Conservation (phyloP, 2,113 vertebrate genomes). For the Dipodomys ordii region DNA sequence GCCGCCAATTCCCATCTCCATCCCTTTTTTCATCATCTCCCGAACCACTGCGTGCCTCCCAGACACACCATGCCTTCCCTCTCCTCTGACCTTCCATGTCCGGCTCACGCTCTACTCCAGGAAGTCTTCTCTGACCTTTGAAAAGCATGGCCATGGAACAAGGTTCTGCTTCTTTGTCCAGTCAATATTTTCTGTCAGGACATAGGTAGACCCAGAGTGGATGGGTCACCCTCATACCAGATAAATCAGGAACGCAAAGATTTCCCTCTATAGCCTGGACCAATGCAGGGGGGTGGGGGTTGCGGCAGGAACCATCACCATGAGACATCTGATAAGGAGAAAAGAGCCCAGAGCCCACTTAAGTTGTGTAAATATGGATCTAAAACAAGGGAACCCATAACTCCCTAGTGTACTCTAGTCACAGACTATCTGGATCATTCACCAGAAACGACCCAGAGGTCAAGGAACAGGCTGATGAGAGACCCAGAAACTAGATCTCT, state of each 20-base stretch:
- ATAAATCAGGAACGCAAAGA: background rate
- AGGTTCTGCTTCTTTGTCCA: background rate
- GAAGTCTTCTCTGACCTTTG: background rate
- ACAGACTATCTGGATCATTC: background rate
- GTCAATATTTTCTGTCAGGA: background rate
- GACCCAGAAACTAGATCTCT: background rate
- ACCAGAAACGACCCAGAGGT: slow-evolving; percentile 32
- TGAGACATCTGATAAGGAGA: background rate
- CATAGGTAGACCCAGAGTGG: background rate
- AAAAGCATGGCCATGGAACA: background rate
- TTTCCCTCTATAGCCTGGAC: background rate
- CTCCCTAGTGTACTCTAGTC: slow-evolving; percentile 31
- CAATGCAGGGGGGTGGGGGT: background rate
- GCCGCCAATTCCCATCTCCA: too few relatives aligned
- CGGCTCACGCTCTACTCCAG: background rate
- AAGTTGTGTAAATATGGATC: background rate
- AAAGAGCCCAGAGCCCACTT: background rate
- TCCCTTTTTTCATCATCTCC: background rate
- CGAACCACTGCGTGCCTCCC: too few relatives aligned
- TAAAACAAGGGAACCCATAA: background rate
- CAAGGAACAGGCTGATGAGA: background rate
- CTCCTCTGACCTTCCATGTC: background rate
- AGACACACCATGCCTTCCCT: background rate
- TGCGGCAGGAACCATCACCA: background rate
- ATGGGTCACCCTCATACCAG: background rate